A percentile compares a stretch with the other conserved stretches of the same genome.
These are phyloP conservation scores for Ennomos quercinarius DNA, from an alignment of 2,888 invertebrate species.

Conservation along the genomic window DNA sequence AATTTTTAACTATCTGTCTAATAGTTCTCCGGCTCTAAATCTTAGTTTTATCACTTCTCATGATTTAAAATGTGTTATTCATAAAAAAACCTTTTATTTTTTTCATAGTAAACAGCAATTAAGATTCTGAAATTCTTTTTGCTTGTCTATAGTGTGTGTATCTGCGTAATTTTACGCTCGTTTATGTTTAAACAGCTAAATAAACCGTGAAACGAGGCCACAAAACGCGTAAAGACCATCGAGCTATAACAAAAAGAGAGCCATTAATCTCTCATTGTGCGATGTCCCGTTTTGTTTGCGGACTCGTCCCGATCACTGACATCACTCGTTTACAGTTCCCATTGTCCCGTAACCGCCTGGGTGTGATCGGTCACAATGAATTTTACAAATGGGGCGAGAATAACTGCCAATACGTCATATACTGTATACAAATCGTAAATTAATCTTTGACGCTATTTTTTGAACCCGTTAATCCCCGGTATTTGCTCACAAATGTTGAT, in stretches of 20 bases:
- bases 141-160: conserved; percentile 59
- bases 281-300: conserved; percentile 77
- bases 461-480: conserved; percentile 27
- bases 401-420: conserved; percentile 73
- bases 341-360: conserved; percentile 78
- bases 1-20: conserved; percentile 66
- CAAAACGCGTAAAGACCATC: conserved; percentile 80
- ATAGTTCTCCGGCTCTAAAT: conserved; percentile 58
- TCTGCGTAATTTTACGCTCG: conserved; percentile 71
- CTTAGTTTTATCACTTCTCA: conserved; percentile 46
- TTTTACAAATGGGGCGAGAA: conserved; percentile 74
- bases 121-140: conserved; percentile 45
- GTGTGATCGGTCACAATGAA: conserved; percentile 78
- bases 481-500: conserved; percentile 1
- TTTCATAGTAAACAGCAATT: conserved; percentile 34
- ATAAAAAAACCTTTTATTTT: conserved; percentile 34
- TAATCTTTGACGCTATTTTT: conserved; percentile 40
- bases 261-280: conserved; percentile 83
- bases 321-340: conserved; percentile 67
- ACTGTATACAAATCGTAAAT: conserved; percentile 76
- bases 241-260: conserved; percentile 76
- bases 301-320: conserved; percentile 72
- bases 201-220: conserved; percentile 81
- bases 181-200: conserved; percentile 77
- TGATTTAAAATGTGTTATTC: conserved; percentile 32